Evolutionary conservation across 2,888 invertebrate species (phyloP).

Genomic region (Xanthia togata): DNA sequence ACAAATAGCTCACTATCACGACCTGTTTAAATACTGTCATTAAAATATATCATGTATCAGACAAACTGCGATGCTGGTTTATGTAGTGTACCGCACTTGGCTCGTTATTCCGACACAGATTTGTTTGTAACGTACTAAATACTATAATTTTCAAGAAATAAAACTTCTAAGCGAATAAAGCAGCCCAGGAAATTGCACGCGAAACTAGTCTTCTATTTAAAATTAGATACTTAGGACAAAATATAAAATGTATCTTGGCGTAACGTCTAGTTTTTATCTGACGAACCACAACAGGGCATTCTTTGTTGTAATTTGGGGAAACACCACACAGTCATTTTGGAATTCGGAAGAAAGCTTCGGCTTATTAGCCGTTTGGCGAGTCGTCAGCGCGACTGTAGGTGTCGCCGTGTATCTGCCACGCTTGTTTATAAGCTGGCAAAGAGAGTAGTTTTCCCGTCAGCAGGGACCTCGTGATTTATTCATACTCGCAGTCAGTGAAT

Average conservation of each 20-base stretch:
- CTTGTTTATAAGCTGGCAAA: slow-evolving; percentile 81
- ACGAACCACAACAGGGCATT: slow-evolving; percentile 63
- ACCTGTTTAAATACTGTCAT: slow-evolving; percentile 41
- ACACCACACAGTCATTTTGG: slow-evolving; percentile 77
- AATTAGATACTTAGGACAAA: slow-evolving; percentile 21
- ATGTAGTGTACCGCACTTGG: slow-evolving; percentile 43
- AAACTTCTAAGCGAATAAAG: slow-evolving; percentile 20
- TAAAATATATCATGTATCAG: slow-evolving; percentile 50
- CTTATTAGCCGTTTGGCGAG: slow-evolving; percentile 75
- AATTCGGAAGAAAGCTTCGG: slow-evolving; percentile 71
- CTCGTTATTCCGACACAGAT: slow-evolving; percentile 32
- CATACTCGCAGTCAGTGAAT: slow-evolving; percentile 75
- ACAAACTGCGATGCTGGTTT: slow-evolving; percentile 33
- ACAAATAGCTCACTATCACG: slow-evolving; percentile 65
- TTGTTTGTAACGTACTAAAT: slow-evolving; percentile 16
- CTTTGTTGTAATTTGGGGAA: slow-evolving; percentile 74
- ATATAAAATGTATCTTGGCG: slow-evolving; percentile 36
- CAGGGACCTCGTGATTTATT: slow-evolving; percentile 80
- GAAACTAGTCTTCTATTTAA: slow-evolving; percentile 26
- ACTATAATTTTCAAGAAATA: slow-evolving; percentile 27
- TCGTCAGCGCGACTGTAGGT: slow-evolving; percentile 70
- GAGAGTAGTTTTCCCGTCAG: slow-evolving; percentile 77
- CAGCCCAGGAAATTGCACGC: slow-evolving; percentile 14
- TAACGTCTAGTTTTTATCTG: slow-evolving; percentile 45
- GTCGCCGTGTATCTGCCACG: slow-evolving; percentile 75